phyloP scores from a whole-genome alignment of 1,140 invertebrate genomes.

The Neuroterus valhalla region DNA sequence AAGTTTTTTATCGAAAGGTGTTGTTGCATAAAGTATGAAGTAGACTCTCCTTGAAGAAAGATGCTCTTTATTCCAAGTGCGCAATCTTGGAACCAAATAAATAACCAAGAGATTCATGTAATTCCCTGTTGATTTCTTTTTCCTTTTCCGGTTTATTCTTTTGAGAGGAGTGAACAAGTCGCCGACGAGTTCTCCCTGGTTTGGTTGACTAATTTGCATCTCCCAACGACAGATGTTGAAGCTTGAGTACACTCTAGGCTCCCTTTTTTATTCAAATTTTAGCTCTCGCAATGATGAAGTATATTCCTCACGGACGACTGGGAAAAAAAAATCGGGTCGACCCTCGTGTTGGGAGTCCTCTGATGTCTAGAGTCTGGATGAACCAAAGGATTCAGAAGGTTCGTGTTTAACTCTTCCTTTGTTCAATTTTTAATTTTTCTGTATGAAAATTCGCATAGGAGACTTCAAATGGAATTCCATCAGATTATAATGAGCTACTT shows the following conservation, averaged over 20 bases:
- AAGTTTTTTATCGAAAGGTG: neutral
- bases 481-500: too few species aligned
- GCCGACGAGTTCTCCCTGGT: neutral
- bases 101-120: neutral
- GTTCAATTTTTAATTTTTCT: slow-evolving; percentile 1
- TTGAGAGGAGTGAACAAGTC: neutral
- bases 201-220: slow-evolving; percentile 52
- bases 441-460: neutral
- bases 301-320: slow-evolving; percentile 3
- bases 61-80: neutral
- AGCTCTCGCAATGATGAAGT: slow-evolving; percentile 49
- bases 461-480: neutral
- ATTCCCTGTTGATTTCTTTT: neutral
- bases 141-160: neutral
- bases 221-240: slow-evolving; percentile 52
- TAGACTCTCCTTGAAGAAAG: neutral
- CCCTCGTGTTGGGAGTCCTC: neutral
- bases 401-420: neutral
- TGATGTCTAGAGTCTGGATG: neutral
- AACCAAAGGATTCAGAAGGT: neutral
- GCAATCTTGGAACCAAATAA: neutral
- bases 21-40: neutral
- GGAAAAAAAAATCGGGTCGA: slow-evolving; percentile 35
- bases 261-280: slow-evolving; percentile 54
- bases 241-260: neutral